These are phyloP conservation scores for Tipula helvola DNA, from an alignment of 2,888 invertebrate species.

Conservation along the genomic window DNA sequence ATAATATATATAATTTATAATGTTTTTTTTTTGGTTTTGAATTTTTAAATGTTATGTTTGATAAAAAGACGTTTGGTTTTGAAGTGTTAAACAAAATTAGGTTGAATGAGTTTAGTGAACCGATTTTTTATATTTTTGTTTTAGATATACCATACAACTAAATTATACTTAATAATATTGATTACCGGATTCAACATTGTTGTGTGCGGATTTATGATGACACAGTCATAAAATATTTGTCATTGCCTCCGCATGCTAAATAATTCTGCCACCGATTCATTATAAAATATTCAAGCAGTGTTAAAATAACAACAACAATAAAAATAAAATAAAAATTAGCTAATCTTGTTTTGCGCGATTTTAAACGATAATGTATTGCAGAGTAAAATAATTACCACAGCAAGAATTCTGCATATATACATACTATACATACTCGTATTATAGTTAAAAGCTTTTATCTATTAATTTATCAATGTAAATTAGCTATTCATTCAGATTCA, in stretches of 20 bases:
- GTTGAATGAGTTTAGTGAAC: neutral
- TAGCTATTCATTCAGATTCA: neutral
- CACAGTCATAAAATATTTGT: neutral
- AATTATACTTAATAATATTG: neutral
- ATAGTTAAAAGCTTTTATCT: neutral
- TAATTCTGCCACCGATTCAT: neutral
- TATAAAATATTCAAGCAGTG: neutral
- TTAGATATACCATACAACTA: neutral
- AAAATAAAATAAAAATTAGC: neutral
- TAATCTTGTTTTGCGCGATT: neutral
- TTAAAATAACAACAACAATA: neutral
- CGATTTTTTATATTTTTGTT: neutral
- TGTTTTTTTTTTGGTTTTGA: neutral
- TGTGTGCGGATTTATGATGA: neutral
- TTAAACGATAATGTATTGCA: neutral
- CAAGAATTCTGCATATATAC: neutral
- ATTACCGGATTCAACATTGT: neutral
- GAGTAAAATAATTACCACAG: neutral
- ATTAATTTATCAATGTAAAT: constrained; percentile 4
- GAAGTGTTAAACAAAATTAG: neutral
- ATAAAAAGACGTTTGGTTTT: neutral
- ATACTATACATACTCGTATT: too few relatives aligned
- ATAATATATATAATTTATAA: neutral
- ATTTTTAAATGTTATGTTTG: neutral
- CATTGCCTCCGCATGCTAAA: neutral